Base-by-base conservation (phyloP, 2,888 invertebrate genomes). In the Minunthozetes semirufus region DNA sequence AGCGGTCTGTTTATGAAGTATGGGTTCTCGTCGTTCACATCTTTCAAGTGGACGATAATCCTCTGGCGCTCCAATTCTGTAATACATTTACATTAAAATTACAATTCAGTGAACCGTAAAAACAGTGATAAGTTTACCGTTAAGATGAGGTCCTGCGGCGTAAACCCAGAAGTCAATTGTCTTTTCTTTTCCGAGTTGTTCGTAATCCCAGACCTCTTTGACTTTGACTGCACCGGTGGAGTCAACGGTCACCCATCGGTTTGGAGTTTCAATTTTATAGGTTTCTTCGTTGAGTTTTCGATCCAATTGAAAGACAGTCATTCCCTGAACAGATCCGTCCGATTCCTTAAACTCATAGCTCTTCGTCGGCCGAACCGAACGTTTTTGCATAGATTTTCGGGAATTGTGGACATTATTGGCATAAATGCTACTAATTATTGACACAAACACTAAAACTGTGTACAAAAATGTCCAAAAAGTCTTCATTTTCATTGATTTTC, bases 121-220 rank as follows among this genome's bases (percentile, higher is more conserved):
- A 42, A 13, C 1, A 42, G 13, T 9, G 42, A 13, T 9, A 38
- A 33, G 15, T 38, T 4, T 19, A 66, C 92, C 91, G 86, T 90
- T 90, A 83, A 90, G 90, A 85, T 92, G 92, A 78, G 91, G 88
- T 83, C 94, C 94, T 76, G 91, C 92, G 81, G 94, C 94, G 74
- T 92, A 93, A 73, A 94, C 94, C 94, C 94, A 94, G 84, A 94
- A 94, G 84, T 94, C 94, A 81, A 94, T 94, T 17, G 93, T 94
- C 83, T 94, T 94, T 85, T 94, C 94, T 1, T 93, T 92, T 33
- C 94, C 94, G 70, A 94, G 84, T 82, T 94, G 94, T 82, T 94
- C 94, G 84, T 93, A 94, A 87, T 94, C 94, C 94, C 94, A 94
- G 88, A 93, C 93, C 88, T 93, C 92, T 85, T 93, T 93, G 78